Evolutionary conservation across 2,113 vertebrate genomes (phyloP).

Genomic region (Gavia stellata): DNA sequence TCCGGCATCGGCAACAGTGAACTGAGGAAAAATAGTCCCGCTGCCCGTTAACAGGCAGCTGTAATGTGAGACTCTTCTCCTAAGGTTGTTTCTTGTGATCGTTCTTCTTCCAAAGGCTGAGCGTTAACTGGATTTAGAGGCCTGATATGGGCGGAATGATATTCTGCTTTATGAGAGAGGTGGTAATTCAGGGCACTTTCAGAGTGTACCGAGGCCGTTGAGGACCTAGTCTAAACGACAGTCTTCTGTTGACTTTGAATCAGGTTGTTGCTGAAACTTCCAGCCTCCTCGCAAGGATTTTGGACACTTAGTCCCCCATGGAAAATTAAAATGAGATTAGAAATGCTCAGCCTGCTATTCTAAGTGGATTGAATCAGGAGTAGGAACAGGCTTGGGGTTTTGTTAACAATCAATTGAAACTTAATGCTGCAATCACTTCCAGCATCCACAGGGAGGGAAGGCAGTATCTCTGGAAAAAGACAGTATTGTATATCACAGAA

Average conservation of each 20-base stretch:
- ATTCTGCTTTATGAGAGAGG: background rate
- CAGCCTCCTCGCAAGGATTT: background rate
- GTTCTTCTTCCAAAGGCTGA: background rate
- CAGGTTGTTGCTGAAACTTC: background rate
- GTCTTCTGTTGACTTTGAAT: background rate
- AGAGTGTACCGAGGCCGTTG: accelerated
- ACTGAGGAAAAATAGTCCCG: background rate
- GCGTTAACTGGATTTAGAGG: background rate
- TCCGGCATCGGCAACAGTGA: background rate
- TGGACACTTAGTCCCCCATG: constrained; percentile 16
- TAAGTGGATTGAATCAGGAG: constrained; percentile 59
- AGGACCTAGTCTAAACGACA: background rate
- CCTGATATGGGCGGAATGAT: background rate
- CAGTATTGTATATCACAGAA: constrained; percentile 32
- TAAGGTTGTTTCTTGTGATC: background rate
- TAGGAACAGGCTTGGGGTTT: constrained; percentile 34
- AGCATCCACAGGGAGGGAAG: constrained; percentile 47
- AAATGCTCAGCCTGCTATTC: constrained; percentile 38
- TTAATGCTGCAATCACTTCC: constrained; percentile 25
- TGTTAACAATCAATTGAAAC: constrained; percentile 57
- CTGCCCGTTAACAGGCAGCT: background rate
- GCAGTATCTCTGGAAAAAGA: constrained; percentile 43
- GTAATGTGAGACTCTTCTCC: accelerated
- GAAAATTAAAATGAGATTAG: constrained; percentile 64
- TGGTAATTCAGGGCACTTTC: background rate